A percentile compares a stretch with the other conserved stretches of the same genome.
Conservation (phyloP, 2,113 vertebrate species). For the Pyxicephalus adspersus region DNA sequence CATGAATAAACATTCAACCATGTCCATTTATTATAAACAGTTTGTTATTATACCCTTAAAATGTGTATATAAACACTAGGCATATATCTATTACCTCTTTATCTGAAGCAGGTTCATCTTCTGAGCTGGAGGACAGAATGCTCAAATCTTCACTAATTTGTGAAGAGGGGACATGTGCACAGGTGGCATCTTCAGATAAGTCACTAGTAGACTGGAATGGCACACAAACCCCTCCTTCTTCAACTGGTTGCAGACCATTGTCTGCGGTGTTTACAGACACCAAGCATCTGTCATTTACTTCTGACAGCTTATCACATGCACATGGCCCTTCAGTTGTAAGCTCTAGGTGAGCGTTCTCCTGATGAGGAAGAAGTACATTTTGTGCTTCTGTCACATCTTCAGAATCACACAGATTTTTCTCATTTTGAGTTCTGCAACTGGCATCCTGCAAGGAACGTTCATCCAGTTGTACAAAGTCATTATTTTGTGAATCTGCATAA, state of each 20-base stretch:
- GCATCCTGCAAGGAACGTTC: background rate
- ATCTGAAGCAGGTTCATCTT: constrained; percentile 70
- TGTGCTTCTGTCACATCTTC: background rate
- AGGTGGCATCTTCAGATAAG: background rate
- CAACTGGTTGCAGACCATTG: background rate
- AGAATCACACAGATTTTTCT: background rate
- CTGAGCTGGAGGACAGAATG: constrained; percentile 57
- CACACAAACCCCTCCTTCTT: background rate
- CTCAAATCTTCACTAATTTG: background rate
- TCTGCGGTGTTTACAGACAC: constrained; percentile 6
- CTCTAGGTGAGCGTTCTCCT: constrained; percentile 4
- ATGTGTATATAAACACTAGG: no score
- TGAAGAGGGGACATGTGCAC: background rate
- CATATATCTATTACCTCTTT: constrained; percentile 72
- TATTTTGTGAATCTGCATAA: background rate
- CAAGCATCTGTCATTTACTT: constrained; percentile 12
- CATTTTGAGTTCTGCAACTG: background rate
- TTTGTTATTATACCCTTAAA: no score
- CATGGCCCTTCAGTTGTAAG: constrained; percentile 56
- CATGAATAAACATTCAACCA: no score
- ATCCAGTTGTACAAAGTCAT: no score
- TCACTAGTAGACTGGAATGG: background rate
- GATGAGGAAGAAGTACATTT: background rate
- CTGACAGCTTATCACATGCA: constrained; percentile 13
- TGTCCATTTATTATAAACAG: no score